Evolutionary conservation across 2,113 vertebrate genomes (phyloP).

Genomic region (Boulengerochromis microlepis): DNA sequence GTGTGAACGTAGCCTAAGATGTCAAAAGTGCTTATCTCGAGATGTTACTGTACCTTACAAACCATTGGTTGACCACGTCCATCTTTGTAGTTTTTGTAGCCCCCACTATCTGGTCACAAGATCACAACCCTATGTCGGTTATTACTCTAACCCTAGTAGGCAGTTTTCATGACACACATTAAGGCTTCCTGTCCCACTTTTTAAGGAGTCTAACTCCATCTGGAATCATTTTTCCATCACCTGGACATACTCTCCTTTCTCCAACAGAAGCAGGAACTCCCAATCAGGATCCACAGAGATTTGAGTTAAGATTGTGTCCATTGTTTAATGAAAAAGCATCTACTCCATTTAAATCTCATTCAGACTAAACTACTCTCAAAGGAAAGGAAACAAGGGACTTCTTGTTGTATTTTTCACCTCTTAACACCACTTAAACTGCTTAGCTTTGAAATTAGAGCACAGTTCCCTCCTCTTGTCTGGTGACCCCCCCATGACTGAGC

Average conservation of each 20-base stretch:
- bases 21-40: neutral
- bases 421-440: neutral
- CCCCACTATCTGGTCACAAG: too few species aligned
- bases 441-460: neutral
- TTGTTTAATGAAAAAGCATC: neutral
- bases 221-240: neutral
- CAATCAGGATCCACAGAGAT: neutral
- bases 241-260: neutral
- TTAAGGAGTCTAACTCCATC: neutral
- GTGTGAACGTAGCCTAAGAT: neutral
- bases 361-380: neutral
- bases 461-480: neutral
- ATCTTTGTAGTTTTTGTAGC: neutral
- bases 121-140: too few species aligned
- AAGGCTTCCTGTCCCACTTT: neutral
- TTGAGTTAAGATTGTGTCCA: neutral
- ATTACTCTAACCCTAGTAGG: too few species aligned
- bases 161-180: neutral
- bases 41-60: neutral
- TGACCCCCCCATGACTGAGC: neutral
- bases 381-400: neutral
- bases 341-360: neutral
- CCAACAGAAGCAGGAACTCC: neutral
- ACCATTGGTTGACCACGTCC: neutral
- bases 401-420: neutral